Evolutionary conservation across 2,888 invertebrate species (phyloP).

Genomic region (Catocala sponsa): DNA sequence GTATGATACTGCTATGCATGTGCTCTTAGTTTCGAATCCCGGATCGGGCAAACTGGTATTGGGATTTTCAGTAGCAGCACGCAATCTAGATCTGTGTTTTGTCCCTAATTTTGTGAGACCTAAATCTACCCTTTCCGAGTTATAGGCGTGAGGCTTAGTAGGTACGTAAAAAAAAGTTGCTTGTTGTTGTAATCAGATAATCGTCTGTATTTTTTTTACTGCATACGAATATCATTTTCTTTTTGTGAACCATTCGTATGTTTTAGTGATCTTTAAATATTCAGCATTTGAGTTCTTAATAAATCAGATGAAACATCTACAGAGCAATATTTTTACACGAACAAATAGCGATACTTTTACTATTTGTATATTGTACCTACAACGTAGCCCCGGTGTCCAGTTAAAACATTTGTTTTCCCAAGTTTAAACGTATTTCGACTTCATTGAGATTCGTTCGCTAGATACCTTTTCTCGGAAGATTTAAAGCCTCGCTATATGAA

Average conservation of each 20-base stretch:
- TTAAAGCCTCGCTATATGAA: slow-evolving; percentile 13
- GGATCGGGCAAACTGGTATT: too few relatives aligned
- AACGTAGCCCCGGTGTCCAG: background rate
- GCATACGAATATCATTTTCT: too few relatives aligned
- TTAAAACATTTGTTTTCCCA: background rate
- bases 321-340: slow-evolving; percentile 1
- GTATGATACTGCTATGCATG: too few relatives aligned
- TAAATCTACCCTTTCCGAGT: too few relatives aligned
- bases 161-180: too few relatives aligned
- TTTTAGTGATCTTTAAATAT: slow-evolving; percentile 8
- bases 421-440: slow-evolving; percentile 10
- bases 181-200: too few relatives aligned
- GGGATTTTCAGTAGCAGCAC: background rate
- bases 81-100: too few relatives aligned
- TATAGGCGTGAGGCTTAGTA: too few relatives aligned
- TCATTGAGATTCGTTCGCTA: slow-evolving; percentile 11
- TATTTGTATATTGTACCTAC: slow-evolving; percentile 6
- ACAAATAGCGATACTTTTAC: slow-evolving; percentile 2
- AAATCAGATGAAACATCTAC: slow-evolving; percentile 1
- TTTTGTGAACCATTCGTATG: too few relatives aligned
- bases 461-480: slow-evolving; percentile 20
- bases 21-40: too few relatives aligned
- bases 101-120: too few relatives aligned
- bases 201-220: too few relatives aligned
- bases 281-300: slow-evolving; percentile 8